Percentiles rank a stretch among this genome's conserved stretches.
Conservation (phyloP, 2,797 vertebrate species). For the Typhlichthys subterraneus region DNA sequence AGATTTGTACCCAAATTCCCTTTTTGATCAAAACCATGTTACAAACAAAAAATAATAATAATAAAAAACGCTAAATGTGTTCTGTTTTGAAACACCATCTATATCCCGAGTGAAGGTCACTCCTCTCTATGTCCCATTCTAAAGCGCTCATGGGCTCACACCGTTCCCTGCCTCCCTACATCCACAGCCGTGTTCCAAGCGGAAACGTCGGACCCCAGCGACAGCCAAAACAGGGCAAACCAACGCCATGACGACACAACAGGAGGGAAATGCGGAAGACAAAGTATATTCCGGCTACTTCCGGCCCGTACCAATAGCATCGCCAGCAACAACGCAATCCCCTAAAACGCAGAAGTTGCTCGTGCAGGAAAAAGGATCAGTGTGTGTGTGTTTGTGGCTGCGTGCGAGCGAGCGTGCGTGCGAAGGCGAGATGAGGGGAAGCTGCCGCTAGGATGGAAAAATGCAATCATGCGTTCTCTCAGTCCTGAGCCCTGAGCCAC, state of each 20-base stretch:
- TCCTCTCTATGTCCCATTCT: too few species aligned
- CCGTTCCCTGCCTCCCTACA: too few species aligned
- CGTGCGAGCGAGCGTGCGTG: too few species aligned
- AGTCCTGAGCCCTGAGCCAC: conserved; percentile 24
- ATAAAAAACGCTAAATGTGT: not conserved
- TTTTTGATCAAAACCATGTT: too few species aligned
- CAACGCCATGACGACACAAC: not conserved
- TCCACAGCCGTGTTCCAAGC: too few species aligned
- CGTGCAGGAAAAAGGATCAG: conserved; percentile 44
- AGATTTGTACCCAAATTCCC: too few species aligned
- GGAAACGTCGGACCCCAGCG: too few species aligned
- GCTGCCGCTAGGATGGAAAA: conserved; percentile 66
- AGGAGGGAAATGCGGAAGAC: conserved; percentile 63
- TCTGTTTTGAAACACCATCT: too few species aligned
- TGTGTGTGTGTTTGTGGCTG: conserved; percentile 34
- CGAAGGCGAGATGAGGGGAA: conserved; percentile 21
- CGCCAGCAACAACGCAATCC: conserved; percentile 7
- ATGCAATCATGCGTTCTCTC: conserved; percentile 63
- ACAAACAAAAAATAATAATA: not conserved
- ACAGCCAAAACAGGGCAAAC: too few species aligned
- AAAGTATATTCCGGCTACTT: not conserved
- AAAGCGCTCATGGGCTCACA: too few species aligned
- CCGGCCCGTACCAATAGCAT: not conserved
- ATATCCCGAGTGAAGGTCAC: too few species aligned
- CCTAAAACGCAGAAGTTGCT: conserved; percentile 21